Base-by-base conservation (phyloP, 2,797 vertebrate species). In the Nyctalus aviator region DNA sequence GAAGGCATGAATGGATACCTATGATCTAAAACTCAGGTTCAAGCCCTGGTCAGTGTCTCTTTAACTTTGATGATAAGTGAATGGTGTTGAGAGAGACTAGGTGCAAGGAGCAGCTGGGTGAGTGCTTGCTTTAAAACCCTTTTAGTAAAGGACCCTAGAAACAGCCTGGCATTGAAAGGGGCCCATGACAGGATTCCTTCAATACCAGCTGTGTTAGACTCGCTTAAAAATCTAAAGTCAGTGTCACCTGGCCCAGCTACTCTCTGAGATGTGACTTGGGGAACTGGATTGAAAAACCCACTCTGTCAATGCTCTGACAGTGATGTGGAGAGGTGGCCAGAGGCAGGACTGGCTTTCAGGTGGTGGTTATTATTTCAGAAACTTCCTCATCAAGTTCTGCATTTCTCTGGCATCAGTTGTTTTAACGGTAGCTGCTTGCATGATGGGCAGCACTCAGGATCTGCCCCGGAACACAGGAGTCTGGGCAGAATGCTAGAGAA, bases 391-490 rank as follows among this genome's bases (percentile, higher is more conserved):
- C 1, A 13, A 37, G 64, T 41, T 84, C 17, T 88, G 17, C 4
- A 2, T 88, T 84, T 62, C 53, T 59, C 41, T 32, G 23, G 50
- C 6, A 30, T 53, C 32, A 0, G 8, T 57, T 35, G 77, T 27
- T 14, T 25, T 66, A 20, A 25, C 10, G 6, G 37, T 76, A 53
- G 44, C 41, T 66, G 46, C 83, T 9, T 66, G 32, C 27, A 11
- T n/a, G 5, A 41, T 50, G 35, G 32, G 37, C 0, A 0, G 30
- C 21, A 6, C 18, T 17, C 1, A 0, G 11, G 8, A 12, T 37
- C 82, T 68, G 1, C 50, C 20, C 5, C 8, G 10, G 32, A 59
- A n/a, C 50, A 41, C 1, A 5, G 4, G 20, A 20, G 14, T 23
- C 57, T 50, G 30, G 37, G 73, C 11, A 73, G n/a, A 78, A 35